Evolutionary conservation across 2,888 invertebrate species (phyloP).

Genomic region (Troides aeacus): DNA sequence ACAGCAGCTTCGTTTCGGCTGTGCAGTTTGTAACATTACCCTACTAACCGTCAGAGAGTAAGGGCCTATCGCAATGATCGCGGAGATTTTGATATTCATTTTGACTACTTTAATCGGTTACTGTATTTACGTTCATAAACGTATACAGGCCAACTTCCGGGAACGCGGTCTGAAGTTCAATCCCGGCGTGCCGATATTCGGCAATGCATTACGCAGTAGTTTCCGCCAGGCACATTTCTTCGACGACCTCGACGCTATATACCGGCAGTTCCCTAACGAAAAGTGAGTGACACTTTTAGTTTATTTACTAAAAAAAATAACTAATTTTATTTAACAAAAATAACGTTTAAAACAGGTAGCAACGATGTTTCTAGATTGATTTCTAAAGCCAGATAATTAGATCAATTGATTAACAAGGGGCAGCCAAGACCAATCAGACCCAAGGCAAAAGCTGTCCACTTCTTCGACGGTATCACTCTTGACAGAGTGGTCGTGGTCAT

Average conservation of each 20-base stretch:
- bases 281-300: conserved; percentile 42
- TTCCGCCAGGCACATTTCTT: conserved; percentile 47
- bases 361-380: no score
- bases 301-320: no score
- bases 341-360: no score
- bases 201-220: conserved; percentile 47
- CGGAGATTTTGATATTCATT: conserved; percentile 54
- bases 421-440: no score
- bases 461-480: no score
- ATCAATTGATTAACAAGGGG: no score
- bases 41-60: not conserved
- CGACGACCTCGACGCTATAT: conserved; percentile 52
- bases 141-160: conserved; percentile 47
- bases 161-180: conserved; percentile 51
- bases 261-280: conserved; percentile 60
- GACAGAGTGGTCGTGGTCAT: no score
- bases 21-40: not conserved
- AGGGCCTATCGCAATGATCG: conserved; percentile 48
- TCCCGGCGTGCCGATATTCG: conserved; percentile 59
- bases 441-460: no score
- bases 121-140: conserved; percentile 46
- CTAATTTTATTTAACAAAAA: no score
- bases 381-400: no score
- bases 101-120: conserved; percentile 47
- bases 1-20: not conserved